These are phyloP conservation scores for Leucoraja ocellata DNA, from an alignment of 2,797 vertebrate genomes.

Conservation along the genomic window DNA sequence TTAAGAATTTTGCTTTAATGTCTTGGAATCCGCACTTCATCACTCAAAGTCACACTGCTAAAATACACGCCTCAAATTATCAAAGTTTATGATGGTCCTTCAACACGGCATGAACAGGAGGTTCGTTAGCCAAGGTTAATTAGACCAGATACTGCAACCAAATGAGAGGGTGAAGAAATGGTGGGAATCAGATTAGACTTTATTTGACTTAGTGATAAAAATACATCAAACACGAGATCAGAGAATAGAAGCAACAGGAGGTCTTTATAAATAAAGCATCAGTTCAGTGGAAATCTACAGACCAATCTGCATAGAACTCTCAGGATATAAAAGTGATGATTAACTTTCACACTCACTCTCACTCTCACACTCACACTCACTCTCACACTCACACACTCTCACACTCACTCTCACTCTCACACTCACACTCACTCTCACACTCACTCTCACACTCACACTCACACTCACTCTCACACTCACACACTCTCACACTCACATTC, in stretches of 20 bases:
- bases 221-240: neutral
- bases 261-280: slow-evolving; percentile 16
- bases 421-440: too few relatives aligned
- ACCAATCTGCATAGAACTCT: neutral
- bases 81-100: too few relatives aligned
- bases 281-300: neutral
- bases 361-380: too few relatives aligned
- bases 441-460: too few relatives aligned
- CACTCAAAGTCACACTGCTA: neutral
- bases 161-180: neutral
- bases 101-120: neutral
- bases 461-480: too few relatives aligned
- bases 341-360: too few relatives aligned
- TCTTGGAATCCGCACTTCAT: neutral
- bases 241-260: neutral
- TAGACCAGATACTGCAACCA: neutral
- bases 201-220: neutral
- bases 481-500: too few relatives aligned
- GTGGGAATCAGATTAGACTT: neutral
- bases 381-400: too few relatives aligned
- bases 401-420: too few relatives aligned
- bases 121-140: neutral
- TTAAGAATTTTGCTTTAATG: neutral
- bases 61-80: neutral
- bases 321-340: too few relatives aligned